phyloP scores from a whole-genome alignment of 2,113 vertebrate species.

The Python bivittatus region DNA sequence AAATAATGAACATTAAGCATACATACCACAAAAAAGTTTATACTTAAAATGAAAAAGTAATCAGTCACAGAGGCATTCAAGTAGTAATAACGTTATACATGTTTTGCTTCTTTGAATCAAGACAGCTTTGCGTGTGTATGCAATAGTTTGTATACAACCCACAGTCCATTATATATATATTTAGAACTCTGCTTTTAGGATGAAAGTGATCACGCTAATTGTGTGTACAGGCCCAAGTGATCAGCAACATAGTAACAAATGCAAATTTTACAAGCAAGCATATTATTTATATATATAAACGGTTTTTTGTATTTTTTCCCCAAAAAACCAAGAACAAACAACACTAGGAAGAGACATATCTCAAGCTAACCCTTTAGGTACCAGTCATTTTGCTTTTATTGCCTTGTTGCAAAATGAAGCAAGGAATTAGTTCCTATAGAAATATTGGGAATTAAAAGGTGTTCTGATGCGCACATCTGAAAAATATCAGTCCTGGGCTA shows the following conservation, averaged over 20 bases:
- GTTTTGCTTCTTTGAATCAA: constrained; percentile 89
- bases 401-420: constrained; percentile 74
- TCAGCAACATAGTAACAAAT: constrained; percentile 85
- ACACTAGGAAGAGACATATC: constrained; percentile 81
- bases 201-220: constrained; percentile 85
- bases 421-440: constrained; percentile 63
- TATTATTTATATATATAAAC: constrained; percentile 78
- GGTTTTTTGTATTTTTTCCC: constrained; percentile 71
- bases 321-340: constrained; percentile 69
- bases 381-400: constrained; percentile 81
- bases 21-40: constrained; percentile 90
- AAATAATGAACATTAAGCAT: constrained; percentile 92
- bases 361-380: constrained; percentile 82
- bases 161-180: constrained; percentile 78
- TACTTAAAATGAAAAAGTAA: constrained; percentile 88
- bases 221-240: constrained; percentile 81
- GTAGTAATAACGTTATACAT: constrained; percentile 99
- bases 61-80: constrained; percentile 99
- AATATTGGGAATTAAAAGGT: constrained; percentile 64
- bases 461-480: constrained; percentile 51
- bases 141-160: constrained; percentile 75
- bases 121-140: constrained; percentile 79
- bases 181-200: constrained; percentile 78
- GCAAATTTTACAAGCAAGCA: constrained; percentile 92
- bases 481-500: constrained; percentile 46